Percentiles rank a stretch among this genome's conserved stretches.
Evolutionary conservation across 2,888 invertebrate species (phyloP).

Genomic region (Pomacea canaliculata): DNA sequence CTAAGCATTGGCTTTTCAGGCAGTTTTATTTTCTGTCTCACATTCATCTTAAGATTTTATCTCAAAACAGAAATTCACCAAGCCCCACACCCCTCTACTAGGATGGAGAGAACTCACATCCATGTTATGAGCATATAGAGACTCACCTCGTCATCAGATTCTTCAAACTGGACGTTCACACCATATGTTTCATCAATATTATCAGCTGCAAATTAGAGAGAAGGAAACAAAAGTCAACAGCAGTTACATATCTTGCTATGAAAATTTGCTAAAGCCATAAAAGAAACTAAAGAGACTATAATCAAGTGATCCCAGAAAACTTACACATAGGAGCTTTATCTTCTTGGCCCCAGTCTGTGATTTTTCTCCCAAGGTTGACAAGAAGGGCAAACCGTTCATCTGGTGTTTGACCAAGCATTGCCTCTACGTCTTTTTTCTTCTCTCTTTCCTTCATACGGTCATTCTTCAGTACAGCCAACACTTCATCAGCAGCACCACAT

Average conservation of each 20-base stretch:
- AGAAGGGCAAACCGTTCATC: conserved; percentile 94
- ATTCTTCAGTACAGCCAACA: conserved; percentile 92
- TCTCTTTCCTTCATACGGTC: conserved; percentile 94
- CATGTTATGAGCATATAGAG: too few species aligned
- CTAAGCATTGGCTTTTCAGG: too few species aligned
- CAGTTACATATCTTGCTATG: background rate
- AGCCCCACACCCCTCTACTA: too few species aligned
- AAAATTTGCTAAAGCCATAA: background rate
- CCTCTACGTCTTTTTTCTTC: conserved; percentile 89
- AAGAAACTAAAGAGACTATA: background rate
- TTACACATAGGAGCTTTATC: conserved; percentile 74
- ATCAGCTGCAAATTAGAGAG: conserved; percentile 74
- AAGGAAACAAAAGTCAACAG: background rate
- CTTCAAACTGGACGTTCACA: conserved; percentile 99
- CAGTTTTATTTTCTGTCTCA: too few species aligned
- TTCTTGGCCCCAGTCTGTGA: conserved; percentile 84
- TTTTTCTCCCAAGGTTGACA: conserved; percentile 97
- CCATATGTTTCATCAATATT: conserved; percentile 98
- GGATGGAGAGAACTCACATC: too few species aligned
- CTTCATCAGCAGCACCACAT: conserved; percentile 99
- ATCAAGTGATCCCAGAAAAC: conserved; percentile 4
- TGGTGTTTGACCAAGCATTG: conserved; percentile 82
- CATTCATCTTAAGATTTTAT: too few species aligned
- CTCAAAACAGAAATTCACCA: too few species aligned
- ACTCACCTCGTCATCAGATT: conserved; percentile 90